Conservation (phyloP, 2,113 vertebrate genomes). For the Oncorhynchus nerka region DNA sequence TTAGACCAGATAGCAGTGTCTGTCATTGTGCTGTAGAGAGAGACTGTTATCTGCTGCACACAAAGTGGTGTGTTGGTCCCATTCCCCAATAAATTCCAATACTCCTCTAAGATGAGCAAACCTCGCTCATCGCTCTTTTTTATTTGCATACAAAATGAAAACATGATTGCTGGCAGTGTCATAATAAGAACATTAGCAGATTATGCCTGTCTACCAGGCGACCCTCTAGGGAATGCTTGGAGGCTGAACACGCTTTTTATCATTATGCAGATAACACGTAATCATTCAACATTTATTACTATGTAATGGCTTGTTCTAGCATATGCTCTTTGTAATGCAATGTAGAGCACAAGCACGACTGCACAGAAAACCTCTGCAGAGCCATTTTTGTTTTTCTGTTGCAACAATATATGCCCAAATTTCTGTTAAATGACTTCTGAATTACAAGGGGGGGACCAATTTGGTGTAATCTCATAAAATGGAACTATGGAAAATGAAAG, state of each 20-base stretch:
- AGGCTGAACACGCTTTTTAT: slow-evolving; percentile 39
- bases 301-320: slow-evolving; percentile 27
- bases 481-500: background rate
- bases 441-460: background rate
- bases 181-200: slow-evolving; percentile 12
- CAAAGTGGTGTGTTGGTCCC: background rate
- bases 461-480: background rate
- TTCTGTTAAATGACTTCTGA: background rate
- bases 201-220: background rate
- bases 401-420: background rate
- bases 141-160: background rate
- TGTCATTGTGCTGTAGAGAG: background rate
- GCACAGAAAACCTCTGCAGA: slow-evolving; percentile 22
- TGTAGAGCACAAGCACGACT: background rate
- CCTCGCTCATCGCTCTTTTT: background rate
- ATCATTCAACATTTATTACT: slow-evolving; percentile 40
- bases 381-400: slow-evolving; percentile 37
- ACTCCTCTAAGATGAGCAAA: background rate
- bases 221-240: slow-evolving; percentile 5
- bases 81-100: background rate
- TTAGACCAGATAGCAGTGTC: background rate
- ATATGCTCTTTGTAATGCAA: slow-evolving; percentile 35
- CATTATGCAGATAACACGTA: slow-evolving; percentile 48
- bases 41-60: background rate
- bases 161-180: slow-evolving; percentile 7